phyloP scores from a whole-genome alignment of 1,140 invertebrate genomes.

The Ips nitidus region DNA sequence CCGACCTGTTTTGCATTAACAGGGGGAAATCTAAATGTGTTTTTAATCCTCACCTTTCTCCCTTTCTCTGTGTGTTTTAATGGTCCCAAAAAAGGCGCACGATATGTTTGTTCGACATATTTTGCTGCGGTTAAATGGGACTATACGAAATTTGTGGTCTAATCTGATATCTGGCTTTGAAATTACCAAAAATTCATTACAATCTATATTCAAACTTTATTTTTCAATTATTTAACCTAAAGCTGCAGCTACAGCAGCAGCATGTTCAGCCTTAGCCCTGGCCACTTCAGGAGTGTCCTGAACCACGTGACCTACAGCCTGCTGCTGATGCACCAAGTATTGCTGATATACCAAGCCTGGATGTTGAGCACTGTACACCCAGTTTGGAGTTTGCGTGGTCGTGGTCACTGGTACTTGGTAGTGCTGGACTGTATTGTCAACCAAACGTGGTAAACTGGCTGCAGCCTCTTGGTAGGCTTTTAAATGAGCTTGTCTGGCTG shows the following conservation, averaged over 20 bases:
- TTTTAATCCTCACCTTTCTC: no score
- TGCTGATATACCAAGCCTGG: constrained; percentile 9
- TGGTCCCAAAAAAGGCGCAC: no score
- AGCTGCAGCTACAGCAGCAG: constrained; percentile 18
- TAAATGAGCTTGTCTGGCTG: constrained; percentile 35
- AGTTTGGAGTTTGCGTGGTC: no score
- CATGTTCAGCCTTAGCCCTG: constrained; percentile 21
- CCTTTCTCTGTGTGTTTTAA: no score
- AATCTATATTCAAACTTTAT: no score
- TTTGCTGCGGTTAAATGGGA: no score
- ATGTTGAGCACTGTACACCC: neutral
- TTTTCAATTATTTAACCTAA: constrained; percentile 2
- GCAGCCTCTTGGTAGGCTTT: constrained; percentile 22
- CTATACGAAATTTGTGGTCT: no score
- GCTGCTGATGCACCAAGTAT: constrained; percentile 8
- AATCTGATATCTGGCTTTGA: no score
- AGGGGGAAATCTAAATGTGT: no score
- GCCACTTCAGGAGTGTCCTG: constrained; percentile 33
- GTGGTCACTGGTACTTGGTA: neutral
- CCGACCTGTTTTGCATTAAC: no score
- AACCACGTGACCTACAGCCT: neutral
- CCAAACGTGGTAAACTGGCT: constrained; percentile 12
- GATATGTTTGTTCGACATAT: no score
- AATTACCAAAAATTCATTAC: no score
- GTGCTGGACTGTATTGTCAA: neutral